Base-by-base conservation (phyloP, 2,797 vertebrate genomes). In the Florisuga fusca region DNA sequence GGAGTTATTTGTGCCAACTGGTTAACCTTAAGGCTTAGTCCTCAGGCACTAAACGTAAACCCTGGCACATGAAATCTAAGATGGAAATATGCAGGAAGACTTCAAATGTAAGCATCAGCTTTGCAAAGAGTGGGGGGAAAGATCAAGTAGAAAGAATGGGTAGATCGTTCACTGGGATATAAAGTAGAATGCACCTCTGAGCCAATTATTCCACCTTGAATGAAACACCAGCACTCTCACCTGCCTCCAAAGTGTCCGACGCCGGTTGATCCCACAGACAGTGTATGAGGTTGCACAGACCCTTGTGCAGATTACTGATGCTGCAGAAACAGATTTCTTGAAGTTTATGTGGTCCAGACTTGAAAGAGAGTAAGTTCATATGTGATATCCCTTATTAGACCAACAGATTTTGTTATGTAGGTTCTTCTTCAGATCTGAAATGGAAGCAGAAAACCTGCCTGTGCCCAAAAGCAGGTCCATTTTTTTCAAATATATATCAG, bases 401-500 rank as follows among this genome's bases (percentile, higher is more conserved):
- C 83, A 73, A 67, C 48, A 95, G 90, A 92, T 93, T 53, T 61
- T 53, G 83, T 90, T 95, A 94, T 94, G 51, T 7, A 50, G 74
- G 59, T 87, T 48, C 59, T 89, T 91, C 90, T 89, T 88, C 86
- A 67, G 77, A 77, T 86, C 59, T 92, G 67, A 93, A 95, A 82
- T 25, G 78, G 95, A 96, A 96, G 71, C 51, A 89, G 63, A 74
- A 84, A 95, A 90, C 38, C 77, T 93, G 48, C 59, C 9, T 25
- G 31, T 90, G 77, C 87, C 71, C 90, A 69, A 89, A 91, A 94
- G 55, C n/a, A 18, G 57, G 74, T 74, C 83, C 80, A 33, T 90
- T 84, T 90, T 91, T 59, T 93, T 84, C 92, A 57, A 82, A 84
- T 41, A 79, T 89, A 18, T 43, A 88, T 45, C 74, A 50, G 36